Conservation (phyloP, 2,113 vertebrate species). For the Aptenodytes forsteri region DNA sequence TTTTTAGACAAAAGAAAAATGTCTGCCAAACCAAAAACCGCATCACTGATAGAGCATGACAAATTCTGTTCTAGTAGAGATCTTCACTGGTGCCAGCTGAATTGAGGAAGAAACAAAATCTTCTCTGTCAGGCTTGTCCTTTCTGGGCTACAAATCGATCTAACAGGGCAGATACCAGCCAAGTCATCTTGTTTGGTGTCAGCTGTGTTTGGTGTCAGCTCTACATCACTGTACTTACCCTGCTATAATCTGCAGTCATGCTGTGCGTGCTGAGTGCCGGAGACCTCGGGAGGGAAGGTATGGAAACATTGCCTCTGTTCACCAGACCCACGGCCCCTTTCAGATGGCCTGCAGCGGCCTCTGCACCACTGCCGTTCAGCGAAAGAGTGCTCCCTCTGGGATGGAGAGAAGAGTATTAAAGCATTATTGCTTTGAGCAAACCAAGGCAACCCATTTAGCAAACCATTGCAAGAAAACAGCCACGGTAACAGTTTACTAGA, state of each 20-base stretch:
- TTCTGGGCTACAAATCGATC: fast-evolving
- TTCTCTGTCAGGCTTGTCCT: neutral
- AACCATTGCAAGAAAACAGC: neutral
- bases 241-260: constrained; percentile 45
- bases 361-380: constrained; percentile 69
- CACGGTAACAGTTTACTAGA: neutral
- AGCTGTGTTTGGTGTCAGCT: neutral
- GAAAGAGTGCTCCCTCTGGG: constrained; percentile 76
- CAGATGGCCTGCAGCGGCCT: constrained; percentile 60
- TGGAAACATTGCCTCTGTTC: neutral
- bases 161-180: neutral
- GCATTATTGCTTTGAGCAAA: neutral
- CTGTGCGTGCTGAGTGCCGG: constrained; percentile 56
- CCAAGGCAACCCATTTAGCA: neutral
- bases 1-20: neutral
- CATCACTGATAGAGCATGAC: neutral
- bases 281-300: constrained; percentile 53
- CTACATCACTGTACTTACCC: constrained; percentile 68
- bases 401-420: neutral
- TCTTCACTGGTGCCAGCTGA: neutral
- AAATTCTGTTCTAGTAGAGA: neutral
- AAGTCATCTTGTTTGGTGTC: neutral
- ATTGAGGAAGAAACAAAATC: neutral
- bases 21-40: neutral
- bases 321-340: neutral